A percentile compares a stretch with the other conserved stretches of the same genome.
Conservation (phyloP, 30 jellyfish, hydroid and myxozoan genomes). For the Clytia hemisphaerica region DNA sequence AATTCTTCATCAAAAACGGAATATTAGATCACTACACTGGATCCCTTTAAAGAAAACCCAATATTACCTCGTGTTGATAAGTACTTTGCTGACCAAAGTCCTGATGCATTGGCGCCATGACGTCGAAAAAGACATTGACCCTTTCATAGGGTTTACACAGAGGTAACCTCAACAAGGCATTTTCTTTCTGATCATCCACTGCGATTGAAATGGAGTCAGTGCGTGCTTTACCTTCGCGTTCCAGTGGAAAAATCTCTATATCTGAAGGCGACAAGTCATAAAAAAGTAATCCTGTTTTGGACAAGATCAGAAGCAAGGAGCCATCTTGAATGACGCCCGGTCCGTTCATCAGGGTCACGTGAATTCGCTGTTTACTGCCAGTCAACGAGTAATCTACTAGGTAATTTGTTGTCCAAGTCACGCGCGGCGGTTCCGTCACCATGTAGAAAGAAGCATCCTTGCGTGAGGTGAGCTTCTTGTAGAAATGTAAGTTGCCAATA, state of each 20-base stretch:
- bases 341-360: constrained; percentile 77
- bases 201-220: constrained; percentile 61
- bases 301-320: constrained; percentile 49
- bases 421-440: constrained; percentile 80
- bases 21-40: not conserved
- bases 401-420: constrained; percentile 75
- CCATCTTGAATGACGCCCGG: constrained; percentile 66
- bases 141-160: constrained; percentile 68
- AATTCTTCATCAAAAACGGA: not conserved
- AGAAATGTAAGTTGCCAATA: constrained; percentile 39
- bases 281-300: constrained; percentile 74
- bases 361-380: constrained; percentile 70
- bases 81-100: constrained; percentile 25
- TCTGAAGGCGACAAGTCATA: constrained; percentile 49
- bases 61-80: constrained; percentile 67
- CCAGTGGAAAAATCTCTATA: constrained; percentile 49
- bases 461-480: constrained; percentile 33
- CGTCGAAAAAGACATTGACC: constrained; percentile 59
- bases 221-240: constrained; percentile 48
- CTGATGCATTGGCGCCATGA: constrained; percentile 58
- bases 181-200: not conserved
- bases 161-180: constrained; percentile 57
- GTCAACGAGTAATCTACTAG: constrained; percentile 56
- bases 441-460: constrained; percentile 55
- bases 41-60: not conserved